A percentile compares a stretch with the other conserved stretches of the same genome.
These are phyloP conservation scores for Stigmatopora argus DNA, from an alignment of 2,113 vertebrate species.

Conservation along the genomic window DNA sequence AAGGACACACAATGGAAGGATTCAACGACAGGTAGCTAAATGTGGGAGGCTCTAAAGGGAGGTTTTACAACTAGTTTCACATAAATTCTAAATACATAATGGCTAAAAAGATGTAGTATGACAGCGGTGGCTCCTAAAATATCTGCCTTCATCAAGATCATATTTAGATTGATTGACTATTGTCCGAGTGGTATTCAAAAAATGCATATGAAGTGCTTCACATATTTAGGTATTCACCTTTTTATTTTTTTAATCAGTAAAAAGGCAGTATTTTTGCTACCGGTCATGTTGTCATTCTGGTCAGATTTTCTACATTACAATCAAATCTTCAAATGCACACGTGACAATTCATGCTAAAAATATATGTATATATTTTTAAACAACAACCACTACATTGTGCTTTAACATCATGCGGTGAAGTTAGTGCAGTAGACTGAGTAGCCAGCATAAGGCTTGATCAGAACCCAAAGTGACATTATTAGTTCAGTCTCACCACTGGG, in stretches of 20 bases:
- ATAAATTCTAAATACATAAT: background rate
- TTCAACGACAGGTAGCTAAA: constrained; percentile 37
- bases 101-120: background rate
- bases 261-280: background rate
- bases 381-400: constrained; percentile 1
- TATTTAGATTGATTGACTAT: background rate
- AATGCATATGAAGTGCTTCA: background rate
- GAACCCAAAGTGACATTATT: constrained; percentile 2
- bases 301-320: background rate
- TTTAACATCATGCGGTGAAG: constrained; percentile 16
- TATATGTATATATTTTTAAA: background rate
- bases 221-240: background rate
- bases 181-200: background rate
- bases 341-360: background rate
- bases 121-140: background rate
- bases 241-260: background rate
- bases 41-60: constrained; percentile 15
- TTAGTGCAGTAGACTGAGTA: constrained; percentile 17
- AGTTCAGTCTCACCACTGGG: background rate
- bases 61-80: background rate
- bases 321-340: background rate
- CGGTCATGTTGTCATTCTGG: background rate
- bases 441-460: background rate
- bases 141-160: background rate
- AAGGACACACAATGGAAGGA: constrained; percentile 55